Base-by-base conservation (phyloP, 2,113 vertebrate genomes). In the Hypomesus transpacificus region DNA sequence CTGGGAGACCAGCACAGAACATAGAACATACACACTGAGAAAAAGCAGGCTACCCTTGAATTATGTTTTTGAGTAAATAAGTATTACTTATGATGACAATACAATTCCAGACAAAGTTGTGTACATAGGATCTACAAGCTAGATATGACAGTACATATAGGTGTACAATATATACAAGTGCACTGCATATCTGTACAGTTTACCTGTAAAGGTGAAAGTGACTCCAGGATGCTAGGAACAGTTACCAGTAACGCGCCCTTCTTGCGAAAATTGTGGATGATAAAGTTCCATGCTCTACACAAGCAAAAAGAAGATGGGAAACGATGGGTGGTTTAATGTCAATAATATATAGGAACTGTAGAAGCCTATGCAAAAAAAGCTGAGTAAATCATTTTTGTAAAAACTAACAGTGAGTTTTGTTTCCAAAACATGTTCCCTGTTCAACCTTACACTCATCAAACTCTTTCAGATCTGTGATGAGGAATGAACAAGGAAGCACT, bases 281-380 rank as follows among this genome's bases (percentile, higher is more conserved):
- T 92, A 83, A 89, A 94, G 52, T 87, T 88, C 95, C 96, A 98
- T 18, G 94, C 89, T 86, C 97, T 97, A 82, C 31, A 90, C n/a
- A 22, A 63, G 26, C 28, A 68, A 74, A 61, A 56, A 28, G 13
- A 77, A 69, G 51, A 26, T 73, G 28, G 31, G 7, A 63, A 31
- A 31, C 17, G 17, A 31, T 14, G 34, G 26, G n/a, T 31, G 0
- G 28, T 18, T 73, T 26, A 24, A 61, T 58, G n/a, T n/a, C n/a
- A 58, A 46, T 11, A 58, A 46, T 46, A 9, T 46, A 11, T 46
- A 11, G 39, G 39, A 46, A 46, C 39, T 46, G 39, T 46, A 46
- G 39, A 46, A 9, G 39, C 39, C 39, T 46, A 46, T 1, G 31
- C 31, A 34, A 34, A 34, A 34, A 34, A 34, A 6, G 31, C 31